Evolutionary conservation across 2,888 invertebrate species (phyloP).

Genomic region (Bhutanitis thaidina): DNA sequence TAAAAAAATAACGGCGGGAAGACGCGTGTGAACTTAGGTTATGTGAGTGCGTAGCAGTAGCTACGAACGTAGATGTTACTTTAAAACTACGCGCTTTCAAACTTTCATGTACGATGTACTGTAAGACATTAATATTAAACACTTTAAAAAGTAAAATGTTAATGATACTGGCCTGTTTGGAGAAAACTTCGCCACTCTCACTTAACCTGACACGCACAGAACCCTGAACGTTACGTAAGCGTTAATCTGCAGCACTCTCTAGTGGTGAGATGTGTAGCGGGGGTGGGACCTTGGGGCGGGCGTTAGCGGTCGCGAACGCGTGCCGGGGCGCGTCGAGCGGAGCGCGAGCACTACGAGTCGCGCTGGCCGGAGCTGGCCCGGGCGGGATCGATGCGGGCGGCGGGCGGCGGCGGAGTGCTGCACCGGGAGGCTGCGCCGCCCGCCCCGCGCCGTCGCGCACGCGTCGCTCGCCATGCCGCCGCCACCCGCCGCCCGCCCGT

Average conservation of each 20-base stretch:
- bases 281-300: constrained; percentile 33
- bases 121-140: background rate
- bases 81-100: constrained; percentile 6
- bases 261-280: constrained; percentile 19
- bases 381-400: constrained; percentile 76
- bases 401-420: constrained; percentile 78
- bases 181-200: constrained; percentile 32
- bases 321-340: constrained; percentile 45
- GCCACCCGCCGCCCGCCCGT: constrained; percentile 31
- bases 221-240: constrained; percentile 63
- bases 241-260: constrained; percentile 47
- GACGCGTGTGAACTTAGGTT: constrained; percentile 25
- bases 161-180: constrained; percentile 23
- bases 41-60: constrained; percentile 42
- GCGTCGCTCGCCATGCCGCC: constrained; percentile 29
- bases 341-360: constrained; percentile 55
- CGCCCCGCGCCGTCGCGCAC: constrained; percentile 31
- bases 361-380: constrained; percentile 40
- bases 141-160: background rate
- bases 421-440: constrained; percentile 52
- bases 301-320: constrained; percentile 41
- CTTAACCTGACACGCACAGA: constrained; percentile 61
- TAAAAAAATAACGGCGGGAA: constrained; percentile 33
- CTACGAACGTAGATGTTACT: constrained; percentile 25
- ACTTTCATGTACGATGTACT: background rate